phyloP scores from a whole-genome alignment of 1,140 invertebrate species.

The Cotesia glomerata region DNA sequence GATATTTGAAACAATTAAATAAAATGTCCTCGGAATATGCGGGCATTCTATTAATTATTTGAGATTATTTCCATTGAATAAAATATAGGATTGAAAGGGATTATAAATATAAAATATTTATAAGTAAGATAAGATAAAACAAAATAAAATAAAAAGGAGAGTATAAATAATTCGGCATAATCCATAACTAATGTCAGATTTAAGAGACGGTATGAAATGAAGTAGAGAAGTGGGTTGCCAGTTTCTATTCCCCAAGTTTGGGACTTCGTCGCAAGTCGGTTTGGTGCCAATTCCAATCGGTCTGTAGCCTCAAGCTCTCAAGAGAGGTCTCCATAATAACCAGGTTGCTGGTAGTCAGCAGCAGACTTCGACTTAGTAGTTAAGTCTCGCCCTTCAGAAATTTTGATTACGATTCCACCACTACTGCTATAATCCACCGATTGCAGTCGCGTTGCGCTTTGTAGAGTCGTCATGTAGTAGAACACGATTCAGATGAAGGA shows the following conservation, averaged over 20 bases:
- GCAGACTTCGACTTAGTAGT: slow-evolving; percentile 34
- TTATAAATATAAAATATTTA: too few species aligned
- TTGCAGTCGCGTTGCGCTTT: slow-evolving; percentile 18
- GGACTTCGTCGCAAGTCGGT: slow-evolving; percentile 9
- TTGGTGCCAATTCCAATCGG: slow-evolving; percentile 47
- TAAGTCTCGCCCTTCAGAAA: slow-evolving; percentile 34
- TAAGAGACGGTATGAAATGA: slow-evolving; percentile 13
- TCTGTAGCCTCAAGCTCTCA: slow-evolving; percentile 18
- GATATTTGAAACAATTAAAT: too few species aligned
- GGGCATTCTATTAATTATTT: too few species aligned
- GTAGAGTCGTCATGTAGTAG: slow-evolving; percentile 17
- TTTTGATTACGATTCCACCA: slow-evolving; percentile 39
- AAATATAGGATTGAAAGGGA: too few species aligned
- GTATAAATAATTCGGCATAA: not conserved
- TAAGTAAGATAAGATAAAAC: too few species aligned
- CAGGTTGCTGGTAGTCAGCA: slow-evolving; percentile 22
- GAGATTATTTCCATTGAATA: too few species aligned
- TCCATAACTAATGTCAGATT: slow-evolving; percentile 5
- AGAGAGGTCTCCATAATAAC: slow-evolving; percentile 32
- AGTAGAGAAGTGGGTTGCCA: not conserved
- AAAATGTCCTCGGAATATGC: too few species aligned
- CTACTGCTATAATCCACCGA: slow-evolving; percentile 19
- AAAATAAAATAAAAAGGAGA: too few species aligned
- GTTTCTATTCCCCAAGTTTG: slow-evolving; percentile 9
- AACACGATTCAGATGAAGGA: not conserved